A percentile compares a stretch with the other conserved stretches of the same genome.
Evolutionary conservation across 2,797 vertebrate genomes (phyloP).

Genomic region (Schizopygopsis pylzovi): DNA sequence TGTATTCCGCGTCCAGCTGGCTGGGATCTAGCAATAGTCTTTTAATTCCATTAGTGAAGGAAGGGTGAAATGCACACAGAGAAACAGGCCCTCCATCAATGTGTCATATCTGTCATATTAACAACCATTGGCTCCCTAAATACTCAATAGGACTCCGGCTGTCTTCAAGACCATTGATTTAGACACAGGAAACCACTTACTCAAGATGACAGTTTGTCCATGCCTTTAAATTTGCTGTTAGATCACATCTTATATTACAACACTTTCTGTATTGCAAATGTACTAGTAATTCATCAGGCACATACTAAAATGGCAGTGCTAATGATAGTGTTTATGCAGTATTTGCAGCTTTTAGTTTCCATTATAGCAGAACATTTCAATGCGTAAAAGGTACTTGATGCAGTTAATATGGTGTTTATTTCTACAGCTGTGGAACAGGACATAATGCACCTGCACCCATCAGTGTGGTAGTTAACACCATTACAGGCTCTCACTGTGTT

Average conservation of each 20-base stretch:
- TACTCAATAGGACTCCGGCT: conserved; percentile 1
- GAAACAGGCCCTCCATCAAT: conserved; percentile 41
- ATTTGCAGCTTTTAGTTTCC: conserved; percentile 38
- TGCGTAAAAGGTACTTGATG: conserved; percentile 30
- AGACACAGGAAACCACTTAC: neutral
- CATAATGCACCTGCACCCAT: conserved; percentile 29
- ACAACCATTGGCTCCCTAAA: conserved; percentile 16
- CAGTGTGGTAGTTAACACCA: conserved; percentile 13
- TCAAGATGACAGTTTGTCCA: conserved; percentile 4
- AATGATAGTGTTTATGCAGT: conserved; percentile 34
- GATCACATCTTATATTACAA: neutral
- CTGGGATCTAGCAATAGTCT: conserved; percentile 38
- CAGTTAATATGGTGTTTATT: conserved; percentile 24
- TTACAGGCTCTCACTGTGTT: neutral
- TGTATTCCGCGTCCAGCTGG: conserved; percentile 20
- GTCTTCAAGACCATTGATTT: conserved; percentile 24
- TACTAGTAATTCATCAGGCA: neutral
- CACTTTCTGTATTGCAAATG: conserved; percentile 19
- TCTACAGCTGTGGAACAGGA: conserved; percentile 26
- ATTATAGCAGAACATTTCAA: conserved; percentile 36
- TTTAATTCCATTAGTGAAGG: conserved; percentile 58
- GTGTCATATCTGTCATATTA: conserved; percentile 47
- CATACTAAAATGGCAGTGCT: conserved; percentile 22
- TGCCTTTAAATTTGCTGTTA: neutral
- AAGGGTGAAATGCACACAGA: conserved; percentile 28